Evolutionary conservation across 2,113 vertebrate genomes (phyloP).

Genomic region (Crypturellus undulatus): DNA sequence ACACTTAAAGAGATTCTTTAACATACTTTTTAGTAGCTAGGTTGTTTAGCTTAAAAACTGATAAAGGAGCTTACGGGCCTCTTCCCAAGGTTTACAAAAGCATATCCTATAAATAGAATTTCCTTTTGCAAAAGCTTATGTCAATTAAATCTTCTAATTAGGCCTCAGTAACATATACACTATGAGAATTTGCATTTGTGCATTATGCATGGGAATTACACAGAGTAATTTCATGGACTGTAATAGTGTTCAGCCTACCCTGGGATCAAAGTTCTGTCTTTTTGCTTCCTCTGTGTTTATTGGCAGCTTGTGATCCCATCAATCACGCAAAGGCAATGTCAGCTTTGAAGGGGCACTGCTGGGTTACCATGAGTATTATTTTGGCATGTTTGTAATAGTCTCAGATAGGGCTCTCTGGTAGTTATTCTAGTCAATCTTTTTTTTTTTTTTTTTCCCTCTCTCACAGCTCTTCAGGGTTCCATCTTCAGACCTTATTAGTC

Average conservation of each 20-base stretch:
- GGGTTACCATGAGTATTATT: slow-evolving; percentile 45
- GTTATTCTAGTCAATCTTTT: neutral
- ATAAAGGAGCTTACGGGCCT: neutral
- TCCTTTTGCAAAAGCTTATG: neutral
- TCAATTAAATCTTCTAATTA: slow-evolving; percentile 44
- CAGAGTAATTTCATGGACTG: slow-evolving; percentile 24
- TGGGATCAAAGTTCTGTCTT: slow-evolving; percentile 44
- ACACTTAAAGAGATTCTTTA: neutral
- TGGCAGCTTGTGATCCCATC: slow-evolving; percentile 61
- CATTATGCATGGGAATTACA: neutral
- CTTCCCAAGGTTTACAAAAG: slow-evolving; percentile 5
- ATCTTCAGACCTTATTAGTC: slow-evolving; percentile 41
- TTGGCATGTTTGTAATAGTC: slow-evolving; percentile 42
- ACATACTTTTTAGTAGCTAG: neutral
- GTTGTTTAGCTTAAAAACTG: neutral
- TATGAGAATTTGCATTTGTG: slow-evolving; percentile 37
- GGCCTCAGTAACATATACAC: neutral
- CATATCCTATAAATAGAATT: neutral
- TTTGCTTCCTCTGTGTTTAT: slow-evolving; percentile 31
- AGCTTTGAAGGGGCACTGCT: slow-evolving; percentile 56
- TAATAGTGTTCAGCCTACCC: slow-evolving; percentile 8
- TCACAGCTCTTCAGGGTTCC: slow-evolving; percentile 19
- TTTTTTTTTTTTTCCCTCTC: neutral
- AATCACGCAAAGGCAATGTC: neutral
- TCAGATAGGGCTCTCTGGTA: neutral